phyloP scores from a whole-genome alignment of 1,140 invertebrate species.

The Cryptotermes secundus region DNA sequence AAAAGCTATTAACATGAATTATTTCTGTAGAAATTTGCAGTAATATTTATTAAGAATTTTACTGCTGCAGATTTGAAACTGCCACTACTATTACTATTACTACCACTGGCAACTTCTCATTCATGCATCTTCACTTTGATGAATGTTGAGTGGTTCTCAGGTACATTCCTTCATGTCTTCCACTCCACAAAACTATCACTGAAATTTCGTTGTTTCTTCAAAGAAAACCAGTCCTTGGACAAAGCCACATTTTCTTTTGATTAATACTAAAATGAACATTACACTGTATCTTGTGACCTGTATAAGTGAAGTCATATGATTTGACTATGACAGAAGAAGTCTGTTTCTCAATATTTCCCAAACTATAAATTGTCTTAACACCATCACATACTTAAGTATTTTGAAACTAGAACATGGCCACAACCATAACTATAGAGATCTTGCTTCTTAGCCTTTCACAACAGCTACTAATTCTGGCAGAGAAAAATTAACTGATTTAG shows the following conservation, averaged over 20 bases:
- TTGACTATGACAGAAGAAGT: not conserved
- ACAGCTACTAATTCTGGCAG: not conserved
- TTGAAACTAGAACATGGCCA: not conserved
- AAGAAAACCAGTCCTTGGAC: not conserved
- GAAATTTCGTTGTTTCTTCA: not conserved
- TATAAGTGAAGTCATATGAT: not conserved
- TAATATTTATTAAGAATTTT: slow-evolving; percentile 6
- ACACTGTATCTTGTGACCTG: not conserved
- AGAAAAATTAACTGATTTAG: not conserved
- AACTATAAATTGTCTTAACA: not conserved
- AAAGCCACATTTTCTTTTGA: not conserved
- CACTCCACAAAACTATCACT: not conserved
- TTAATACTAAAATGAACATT: slow-evolving; percentile 14
- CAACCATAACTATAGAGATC: not conserved
- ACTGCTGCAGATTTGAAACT: not conserved
- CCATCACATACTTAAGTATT: too few species aligned
- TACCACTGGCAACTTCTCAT: not conserved
- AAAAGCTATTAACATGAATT: slow-evolving; percentile 1
- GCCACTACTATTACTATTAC: not conserved
- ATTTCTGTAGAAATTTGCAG: not conserved
- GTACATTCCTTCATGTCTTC: slow-evolving; percentile 11
- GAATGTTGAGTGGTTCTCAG: not conserved
- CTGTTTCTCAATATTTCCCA: not conserved
- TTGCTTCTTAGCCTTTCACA: not conserved
- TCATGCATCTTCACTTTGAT: not conserved